Evolutionary conservation across 2,888 invertebrate species (phyloP).

Genomic region (Brenthis ino): DNA sequence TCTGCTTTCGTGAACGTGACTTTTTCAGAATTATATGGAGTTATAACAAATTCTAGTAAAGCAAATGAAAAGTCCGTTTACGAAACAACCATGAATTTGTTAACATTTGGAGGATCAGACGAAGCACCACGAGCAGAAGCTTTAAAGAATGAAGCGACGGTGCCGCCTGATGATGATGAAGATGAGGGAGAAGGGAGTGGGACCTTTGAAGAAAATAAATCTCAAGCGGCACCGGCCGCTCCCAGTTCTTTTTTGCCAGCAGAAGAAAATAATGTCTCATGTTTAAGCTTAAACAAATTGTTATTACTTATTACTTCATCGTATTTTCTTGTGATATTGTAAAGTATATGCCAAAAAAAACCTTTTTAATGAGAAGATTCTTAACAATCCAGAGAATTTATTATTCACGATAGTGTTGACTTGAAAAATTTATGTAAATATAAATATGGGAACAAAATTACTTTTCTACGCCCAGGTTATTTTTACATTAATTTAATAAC

Average conservation of each 20-base stretch:
- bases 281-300: slow-evolving; percentile 22
- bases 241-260: slow-evolving; percentile 72
- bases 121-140: slow-evolving; percentile 60
- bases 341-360: slow-evolving; percentile 1
- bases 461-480: slow-evolving; percentile 10
- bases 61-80: slow-evolving; percentile 13
- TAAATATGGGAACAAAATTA: slow-evolving; percentile 58
- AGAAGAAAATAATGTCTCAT: slow-evolving; percentile 56
- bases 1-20: slow-evolving; percentile 55
- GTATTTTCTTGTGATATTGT: slow-evolving; percentile 20
- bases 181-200: slow-evolving; percentile 74
- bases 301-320: slow-evolving; percentile 21
- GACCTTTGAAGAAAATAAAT: slow-evolving; percentile 58
- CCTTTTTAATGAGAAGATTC: neutral
- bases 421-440: slow-evolving; percentile 42
- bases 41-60: slow-evolving; percentile 45
- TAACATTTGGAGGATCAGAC: slow-evolving; percentile 22
- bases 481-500: slow-evolving; percentile 1
- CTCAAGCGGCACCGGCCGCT: slow-evolving; percentile 66
- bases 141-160: slow-evolving; percentile 64
- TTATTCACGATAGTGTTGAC: slow-evolving; percentile 48
- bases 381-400: slow-evolving; percentile 55
- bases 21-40: slow-evolving; percentile 51
- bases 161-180: slow-evolving; percentile 73
- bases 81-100: slow-evolving; percentile 17